A percentile compares a stretch with the other conserved stretches of the same genome.
Evolutionary conservation across 2,797 vertebrate species (phyloP).

Genomic region (Rousettus madagascariensis): DNA sequence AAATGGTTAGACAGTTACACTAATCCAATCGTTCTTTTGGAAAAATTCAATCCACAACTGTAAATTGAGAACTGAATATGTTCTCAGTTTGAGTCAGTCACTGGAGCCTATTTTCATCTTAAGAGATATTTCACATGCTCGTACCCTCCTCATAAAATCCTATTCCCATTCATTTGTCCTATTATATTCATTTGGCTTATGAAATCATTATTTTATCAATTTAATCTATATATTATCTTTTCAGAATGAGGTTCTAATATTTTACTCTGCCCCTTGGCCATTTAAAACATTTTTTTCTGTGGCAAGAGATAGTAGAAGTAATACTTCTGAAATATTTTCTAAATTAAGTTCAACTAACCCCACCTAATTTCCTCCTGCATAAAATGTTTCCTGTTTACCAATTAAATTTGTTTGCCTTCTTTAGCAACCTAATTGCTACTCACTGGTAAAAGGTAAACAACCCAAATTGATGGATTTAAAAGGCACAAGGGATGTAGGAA

Average conservation of each 20-base stretch:
- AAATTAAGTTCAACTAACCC: constrained; percentile 41
- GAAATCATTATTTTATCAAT: constrained; percentile 6
- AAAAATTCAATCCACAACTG: neutral
- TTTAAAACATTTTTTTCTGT: neutral
- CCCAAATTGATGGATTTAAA: neutral
- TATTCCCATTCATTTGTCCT: neutral
- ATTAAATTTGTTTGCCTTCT: constrained; percentile 32
- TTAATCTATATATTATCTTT: neutral
- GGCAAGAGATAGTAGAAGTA: neutral
- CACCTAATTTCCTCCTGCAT: neutral
- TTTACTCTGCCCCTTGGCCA: neutral
- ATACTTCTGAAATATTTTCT: constrained; percentile 23
- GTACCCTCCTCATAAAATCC: neutral
- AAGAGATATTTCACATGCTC: neutral
- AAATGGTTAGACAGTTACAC: neutral
- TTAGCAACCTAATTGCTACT: constrained; percentile 42
- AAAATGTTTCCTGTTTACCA: constrained; percentile 11
- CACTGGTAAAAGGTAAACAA: constrained; percentile 44
- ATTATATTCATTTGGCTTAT: neutral
- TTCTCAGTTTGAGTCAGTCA: neutral
- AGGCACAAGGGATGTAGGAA: constrained; percentile 2
- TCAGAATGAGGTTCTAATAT: constrained; percentile 21
- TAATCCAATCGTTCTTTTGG: neutral
- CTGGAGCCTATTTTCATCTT: neutral
- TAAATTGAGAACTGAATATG: neutral